Evolutionary conservation across 64 coral and sea anemone species (phyloP).

Genomic region (Hydrozoanthus tunicans): DNA sequence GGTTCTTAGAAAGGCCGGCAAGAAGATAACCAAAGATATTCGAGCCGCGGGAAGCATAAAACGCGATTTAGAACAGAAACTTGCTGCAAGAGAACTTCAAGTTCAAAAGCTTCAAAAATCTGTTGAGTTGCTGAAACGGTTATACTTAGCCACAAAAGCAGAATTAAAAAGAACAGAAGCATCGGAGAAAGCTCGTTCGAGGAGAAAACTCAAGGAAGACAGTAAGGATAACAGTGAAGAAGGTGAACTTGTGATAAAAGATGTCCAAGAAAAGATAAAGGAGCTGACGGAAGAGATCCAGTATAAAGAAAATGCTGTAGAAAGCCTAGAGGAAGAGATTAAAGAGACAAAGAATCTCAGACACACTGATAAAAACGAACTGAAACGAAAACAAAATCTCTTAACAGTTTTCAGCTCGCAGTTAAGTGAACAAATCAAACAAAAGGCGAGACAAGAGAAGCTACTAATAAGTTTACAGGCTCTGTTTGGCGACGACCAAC

Average conservation of each 20-base stretch:
- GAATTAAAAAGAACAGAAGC: constrained; percentile 45
- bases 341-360: constrained; percentile 13
- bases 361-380: constrained; percentile 26
- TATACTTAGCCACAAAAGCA: constrained; percentile 47
- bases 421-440: constrained; percentile 39
- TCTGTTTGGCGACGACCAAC: not conserved
- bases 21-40: constrained; percentile 41
- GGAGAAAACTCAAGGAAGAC: constrained; percentile 3
- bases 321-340: constrained; percentile 44
- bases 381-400: constrained; percentile 58
- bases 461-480: not conserved
- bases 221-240: constrained; percentile 2
- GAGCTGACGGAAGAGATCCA: constrained; percentile 20
- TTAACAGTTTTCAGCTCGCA: constrained; percentile 30
- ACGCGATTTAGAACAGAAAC: constrained; percentile 7
- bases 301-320: constrained; percentile 32
- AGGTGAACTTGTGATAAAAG: constrained; percentile 38
- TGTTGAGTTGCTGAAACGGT: constrained; percentile 24
- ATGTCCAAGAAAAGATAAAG: constrained; percentile 12
- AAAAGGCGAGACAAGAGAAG: constrained; percentile 46
- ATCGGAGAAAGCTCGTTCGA: constrained; percentile 27
- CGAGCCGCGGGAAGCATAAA: constrained; percentile 17
- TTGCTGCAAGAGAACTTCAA: constrained; percentile 29
- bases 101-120: constrained; percentile 42
- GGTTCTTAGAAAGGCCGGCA: constrained; percentile 51